These are phyloP conservation scores for Diloba caeruleocephala DNA, from an alignment of 2,888 invertebrate species.

Conservation along the genomic window DNA sequence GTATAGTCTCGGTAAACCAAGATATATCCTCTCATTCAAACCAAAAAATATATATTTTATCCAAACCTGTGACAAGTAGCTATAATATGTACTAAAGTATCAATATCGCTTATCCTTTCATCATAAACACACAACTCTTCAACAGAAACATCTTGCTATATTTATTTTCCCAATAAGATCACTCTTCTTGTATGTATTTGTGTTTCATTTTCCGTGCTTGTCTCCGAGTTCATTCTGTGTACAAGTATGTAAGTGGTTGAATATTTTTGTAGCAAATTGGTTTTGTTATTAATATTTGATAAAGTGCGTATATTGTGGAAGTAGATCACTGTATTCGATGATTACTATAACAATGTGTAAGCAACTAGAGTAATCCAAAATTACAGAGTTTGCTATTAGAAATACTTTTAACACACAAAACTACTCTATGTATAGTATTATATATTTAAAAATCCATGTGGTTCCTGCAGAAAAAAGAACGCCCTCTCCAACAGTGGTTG, in stretches of 20 bases:
- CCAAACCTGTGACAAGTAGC: too few species aligned
- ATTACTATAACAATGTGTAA: too few species aligned
- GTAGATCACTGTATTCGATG: neutral
- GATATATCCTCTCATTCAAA: too few species aligned
- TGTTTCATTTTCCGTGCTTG: slow-evolving; percentile 80
- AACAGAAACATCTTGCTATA: slow-evolving; percentile 22
- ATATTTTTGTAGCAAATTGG: slow-evolving; percentile 78
- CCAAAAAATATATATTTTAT: too few species aligned
- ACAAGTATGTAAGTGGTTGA: slow-evolving; percentile 53
- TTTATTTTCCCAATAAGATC: slow-evolving; percentile 57
- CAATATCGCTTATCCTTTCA: neutral
- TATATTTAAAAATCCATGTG: too few species aligned
- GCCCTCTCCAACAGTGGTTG: too few species aligned
- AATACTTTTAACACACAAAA: too few species aligned
- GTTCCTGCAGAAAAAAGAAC: too few species aligned
- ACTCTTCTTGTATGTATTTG: slow-evolving; percentile 66
- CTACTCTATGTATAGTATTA: too few species aligned
- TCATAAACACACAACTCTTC: slow-evolving; percentile 9
- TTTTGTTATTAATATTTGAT: slow-evolving; percentile 26
- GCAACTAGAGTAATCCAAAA: too few species aligned
- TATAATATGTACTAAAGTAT: neutral
- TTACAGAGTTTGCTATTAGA: too few species aligned
- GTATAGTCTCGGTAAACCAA: too few species aligned
- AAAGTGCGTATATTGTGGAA: neutral
- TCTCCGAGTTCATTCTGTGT: slow-evolving; percentile 59